These are phyloP conservation scores for Lissonota sp. DNA, from an alignment of 2,888 invertebrate genomes.

Conservation along the genomic window DNA sequence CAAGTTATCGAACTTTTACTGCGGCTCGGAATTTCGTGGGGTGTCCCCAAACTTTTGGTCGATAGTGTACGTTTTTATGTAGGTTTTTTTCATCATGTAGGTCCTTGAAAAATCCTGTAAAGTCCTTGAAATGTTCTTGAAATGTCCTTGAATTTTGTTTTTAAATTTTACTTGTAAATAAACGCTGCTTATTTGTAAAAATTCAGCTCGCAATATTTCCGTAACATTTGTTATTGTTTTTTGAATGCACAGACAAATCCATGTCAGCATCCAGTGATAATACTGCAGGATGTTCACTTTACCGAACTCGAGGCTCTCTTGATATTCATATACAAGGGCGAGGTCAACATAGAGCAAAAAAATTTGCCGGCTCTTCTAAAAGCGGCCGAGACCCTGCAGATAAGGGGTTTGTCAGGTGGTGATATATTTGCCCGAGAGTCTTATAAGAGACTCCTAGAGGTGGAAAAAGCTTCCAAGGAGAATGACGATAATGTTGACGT, in stretches of 20 bases:
- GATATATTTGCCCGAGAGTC: constrained; percentile 84
- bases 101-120: too few relatives aligned
- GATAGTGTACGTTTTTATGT: too few relatives aligned
- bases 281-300: constrained; percentile 89
- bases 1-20: too few relatives aligned
- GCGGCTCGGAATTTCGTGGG: too few relatives aligned
- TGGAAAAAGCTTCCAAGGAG: constrained; percentile 67
- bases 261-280: constrained; percentile 90
- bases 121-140: too few relatives aligned
- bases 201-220: background rate
- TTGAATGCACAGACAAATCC: constrained; percentile 87
- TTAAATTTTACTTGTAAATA: too few relatives aligned
- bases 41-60: too few relatives aligned
- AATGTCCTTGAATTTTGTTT: too few relatives aligned
- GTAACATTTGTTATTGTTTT: constrained; percentile 26
- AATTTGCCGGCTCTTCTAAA: constrained; percentile 88
- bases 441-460: constrained; percentile 76
- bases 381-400: constrained; percentile 89
- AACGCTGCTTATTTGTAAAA: too few relatives aligned
- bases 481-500: constrained; percentile 30
- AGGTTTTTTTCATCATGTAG: too few relatives aligned
- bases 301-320: constrained; percentile 88
- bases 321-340: constrained; percentile 90
- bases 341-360: constrained; percentile 90
- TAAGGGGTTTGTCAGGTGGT: constrained; percentile 88